Base-by-base conservation (phyloP, 2,797 vertebrate species). In the Crocodylus rhombifer region DNA sequence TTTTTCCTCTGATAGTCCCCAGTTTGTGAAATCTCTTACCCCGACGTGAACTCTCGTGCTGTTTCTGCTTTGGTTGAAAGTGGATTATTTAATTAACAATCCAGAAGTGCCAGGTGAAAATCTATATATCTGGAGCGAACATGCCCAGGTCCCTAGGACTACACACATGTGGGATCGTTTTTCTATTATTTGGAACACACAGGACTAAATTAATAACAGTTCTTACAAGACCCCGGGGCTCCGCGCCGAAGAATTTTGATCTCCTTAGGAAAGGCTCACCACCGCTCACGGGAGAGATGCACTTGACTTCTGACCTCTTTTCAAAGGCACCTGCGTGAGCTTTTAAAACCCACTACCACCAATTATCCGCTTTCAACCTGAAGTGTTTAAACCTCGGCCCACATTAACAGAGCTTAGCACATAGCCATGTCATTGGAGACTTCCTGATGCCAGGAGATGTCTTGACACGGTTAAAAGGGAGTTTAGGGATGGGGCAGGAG, bases 241-340 rank as follows among this genome's bases (percentile, higher is more conserved):
- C 96, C 97, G 93, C 1, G 90, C 96, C 96, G 98, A 98, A 97
- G 98, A 98, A 98, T 98, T 97, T 98, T 97, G 97, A 97, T 98
- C 98, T 98, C 96, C 97, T 97, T 97, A 96, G 97, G 97, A 97
- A 98, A 97, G 97, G 96, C 95, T 97, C 96, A 85, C 97, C 97
- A 98, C 97, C 98, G 98, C 98, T 99, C 98, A 97, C 96, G 87
- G 96, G 98, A 97, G 97, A 97, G 97, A 98, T 98, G 98, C 98
- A 98, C 99, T 99, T 99, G 98, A 99, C 98, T 98, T 98, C 98
- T 99, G 99, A 99, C 99, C 99, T 98, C 98, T 98, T 99, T 98
- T 98, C 97, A 98, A 97, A 98, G 98, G 98, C 98, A 99, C 99
- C 99, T 99, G 98, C 97, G 97, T 98, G 98, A 98, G 98, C 98